These are phyloP conservation scores for Phaetusa simplex DNA, from an alignment of 2,113 vertebrate species.

Conservation along the genomic window DNA sequence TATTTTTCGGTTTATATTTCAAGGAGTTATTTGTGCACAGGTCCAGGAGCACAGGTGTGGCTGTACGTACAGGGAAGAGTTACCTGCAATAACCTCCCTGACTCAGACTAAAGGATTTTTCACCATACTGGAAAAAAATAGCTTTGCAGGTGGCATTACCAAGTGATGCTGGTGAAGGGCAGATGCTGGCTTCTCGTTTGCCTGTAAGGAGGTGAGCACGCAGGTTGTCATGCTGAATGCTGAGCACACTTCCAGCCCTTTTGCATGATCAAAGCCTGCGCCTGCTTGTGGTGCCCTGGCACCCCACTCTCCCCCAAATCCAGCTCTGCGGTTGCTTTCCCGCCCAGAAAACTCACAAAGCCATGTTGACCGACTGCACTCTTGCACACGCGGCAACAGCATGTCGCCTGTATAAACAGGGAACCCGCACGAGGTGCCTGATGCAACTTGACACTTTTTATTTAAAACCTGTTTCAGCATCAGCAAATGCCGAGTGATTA, in stretches of 20 bases:
- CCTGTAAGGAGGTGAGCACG: background rate
- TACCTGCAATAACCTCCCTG: background rate
- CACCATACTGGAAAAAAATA: background rate
- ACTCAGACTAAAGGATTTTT: background rate
- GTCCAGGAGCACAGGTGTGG: background rate
- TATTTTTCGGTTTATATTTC: background rate
- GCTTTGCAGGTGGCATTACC: background rate
- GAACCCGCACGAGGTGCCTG: background rate
- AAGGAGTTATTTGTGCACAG: background rate
- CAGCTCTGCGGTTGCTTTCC: background rate
- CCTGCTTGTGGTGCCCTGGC: background rate
- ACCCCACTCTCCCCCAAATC: background rate
- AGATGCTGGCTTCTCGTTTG: background rate
- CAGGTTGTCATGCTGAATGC: background rate
- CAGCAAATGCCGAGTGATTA: background rate
- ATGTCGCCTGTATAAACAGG: background rate
- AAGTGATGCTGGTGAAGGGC: background rate
- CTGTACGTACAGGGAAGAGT: background rate
- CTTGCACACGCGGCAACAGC: background rate
- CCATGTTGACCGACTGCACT: rapidly evolving
- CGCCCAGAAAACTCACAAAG: background rate
- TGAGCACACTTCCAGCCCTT: background rate
- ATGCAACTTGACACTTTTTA: background rate
- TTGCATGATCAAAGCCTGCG: background rate
- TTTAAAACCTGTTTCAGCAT: background rate